Conservation (phyloP, 1,140 invertebrate species). For the Zaprionus africanus region DNA sequence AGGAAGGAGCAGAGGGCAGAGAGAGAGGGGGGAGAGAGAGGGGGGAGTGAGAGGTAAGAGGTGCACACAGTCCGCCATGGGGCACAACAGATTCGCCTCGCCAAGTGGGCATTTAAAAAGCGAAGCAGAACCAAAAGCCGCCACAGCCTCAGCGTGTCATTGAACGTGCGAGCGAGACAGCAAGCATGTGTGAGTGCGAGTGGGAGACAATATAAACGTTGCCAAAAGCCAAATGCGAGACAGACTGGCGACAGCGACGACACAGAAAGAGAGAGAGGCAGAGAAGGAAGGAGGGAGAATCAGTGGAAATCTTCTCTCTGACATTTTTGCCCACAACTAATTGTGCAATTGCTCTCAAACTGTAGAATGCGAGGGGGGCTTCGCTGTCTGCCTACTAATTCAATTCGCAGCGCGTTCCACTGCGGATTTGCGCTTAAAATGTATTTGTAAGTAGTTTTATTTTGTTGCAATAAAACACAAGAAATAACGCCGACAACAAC, state of each 20-base stretch:
- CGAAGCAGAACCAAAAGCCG: constrained; percentile 16
- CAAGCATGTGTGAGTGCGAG: constrained; percentile 9
- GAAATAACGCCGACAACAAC: constrained; percentile 36
- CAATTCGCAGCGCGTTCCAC: constrained; percentile 46
- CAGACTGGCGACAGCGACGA: constrained; percentile 35
- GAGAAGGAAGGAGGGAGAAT: background rate
- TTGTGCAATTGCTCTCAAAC: constrained; percentile 52
- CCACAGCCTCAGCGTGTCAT: constrained; percentile 54
- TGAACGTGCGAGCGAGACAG: constrained; percentile 56
- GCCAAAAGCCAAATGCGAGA: constrained; percentile 49
- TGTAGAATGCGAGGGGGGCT: background rate
- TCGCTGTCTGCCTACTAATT: constrained; percentile 26
- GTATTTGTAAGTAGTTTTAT: constrained; percentile 48
- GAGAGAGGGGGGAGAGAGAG: background rate
- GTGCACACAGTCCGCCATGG: no score
- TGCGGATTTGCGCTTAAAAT: constrained; percentile 47
- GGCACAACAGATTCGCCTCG: background rate
- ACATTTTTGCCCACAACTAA: constrained; percentile 42
- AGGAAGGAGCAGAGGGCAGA: background rate
- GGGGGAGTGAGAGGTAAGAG: background rate
- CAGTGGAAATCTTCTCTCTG: constrained; percentile 14
- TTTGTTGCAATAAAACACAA: constrained; percentile 39
- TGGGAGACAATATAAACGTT: constrained; percentile 3
- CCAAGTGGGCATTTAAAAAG: constrained; percentile 31
- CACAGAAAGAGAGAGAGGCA: background rate